These are phyloP conservation scores for Tupaia chinensis DNA, from an alignment of 2,113 vertebrate species.

Conservation along the genomic window DNA sequence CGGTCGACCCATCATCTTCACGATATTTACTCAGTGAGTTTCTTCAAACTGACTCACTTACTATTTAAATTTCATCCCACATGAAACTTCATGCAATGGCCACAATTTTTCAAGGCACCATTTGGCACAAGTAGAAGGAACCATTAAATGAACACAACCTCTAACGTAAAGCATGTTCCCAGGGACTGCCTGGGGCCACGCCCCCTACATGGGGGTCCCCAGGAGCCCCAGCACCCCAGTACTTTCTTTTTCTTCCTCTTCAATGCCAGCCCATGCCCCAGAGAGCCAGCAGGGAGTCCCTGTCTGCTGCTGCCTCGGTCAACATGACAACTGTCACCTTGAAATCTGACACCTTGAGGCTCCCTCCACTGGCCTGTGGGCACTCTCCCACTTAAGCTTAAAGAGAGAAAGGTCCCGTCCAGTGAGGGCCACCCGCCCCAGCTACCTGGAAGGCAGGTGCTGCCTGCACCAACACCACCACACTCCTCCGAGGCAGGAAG, in stretches of 20 bases:
- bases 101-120: not conserved
- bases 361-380: not conserved
- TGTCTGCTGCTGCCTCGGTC: accelerated
- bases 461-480: not conserved
- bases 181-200: not conserved
- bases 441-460: constrained; percentile 41
- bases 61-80: constrained; percentile 36
- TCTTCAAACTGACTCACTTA: constrained; percentile 47
- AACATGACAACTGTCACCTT: not conserved
- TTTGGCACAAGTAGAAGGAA: not conserved
- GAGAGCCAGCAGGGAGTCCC: not conserved
- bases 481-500: too few species aligned
- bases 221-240: not conserved
- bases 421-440: constrained; percentile 32
- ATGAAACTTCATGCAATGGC: not conserved
- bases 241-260: not conserved
- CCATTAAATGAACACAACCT: not conserved
- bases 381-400: not conserved
- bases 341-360: not conserved
- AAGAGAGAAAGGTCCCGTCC: not conserved
- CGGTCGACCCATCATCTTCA: not conserved
- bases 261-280: not conserved
- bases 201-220: not conserved
- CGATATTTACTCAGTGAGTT: not conserved
- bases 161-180: not conserved